These are phyloP conservation scores for Tholera decimalis DNA, from an alignment of 2,888 invertebrate genomes.

Conservation along the genomic window DNA sequence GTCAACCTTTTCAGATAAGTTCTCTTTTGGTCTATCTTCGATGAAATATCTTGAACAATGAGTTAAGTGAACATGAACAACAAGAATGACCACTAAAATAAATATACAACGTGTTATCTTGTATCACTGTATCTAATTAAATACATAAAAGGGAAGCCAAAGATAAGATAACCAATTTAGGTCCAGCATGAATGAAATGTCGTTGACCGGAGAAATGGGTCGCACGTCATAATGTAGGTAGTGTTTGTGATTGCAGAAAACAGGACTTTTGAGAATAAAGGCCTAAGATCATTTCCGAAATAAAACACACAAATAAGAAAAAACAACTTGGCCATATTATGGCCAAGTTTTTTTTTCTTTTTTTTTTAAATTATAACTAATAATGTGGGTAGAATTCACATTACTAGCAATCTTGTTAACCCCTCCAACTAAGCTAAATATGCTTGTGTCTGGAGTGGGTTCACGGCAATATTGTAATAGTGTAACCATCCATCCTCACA, in stretches of 20 bases:
- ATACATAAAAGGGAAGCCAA: slow-evolving; percentile 82
- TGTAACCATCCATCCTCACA: too few species aligned
- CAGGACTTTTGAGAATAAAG: not conserved
- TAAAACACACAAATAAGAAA: not conserved
- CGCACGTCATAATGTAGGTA: slow-evolving; percentile 43
- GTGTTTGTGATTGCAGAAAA: slow-evolving; percentile 3
- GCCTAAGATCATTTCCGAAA: not conserved
- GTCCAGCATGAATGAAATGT: slow-evolving; percentile 78
- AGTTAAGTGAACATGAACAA: slow-evolving; percentile 10
- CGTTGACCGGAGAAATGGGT: slow-evolving; percentile 79
- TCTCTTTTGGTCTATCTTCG: not conserved
- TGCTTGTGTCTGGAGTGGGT: too few species aligned
- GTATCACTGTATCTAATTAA: slow-evolving; percentile 73
- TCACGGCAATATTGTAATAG: too few species aligned
- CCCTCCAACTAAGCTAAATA: too few species aligned
- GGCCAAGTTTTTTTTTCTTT: too few species aligned
- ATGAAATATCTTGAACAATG: not conserved
- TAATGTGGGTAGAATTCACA: too few species aligned
- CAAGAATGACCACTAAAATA: slow-evolving; percentile 37
- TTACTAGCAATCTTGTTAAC: too few species aligned
- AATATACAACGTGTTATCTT: slow-evolving; percentile 49
- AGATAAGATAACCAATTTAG: slow-evolving; percentile 85
- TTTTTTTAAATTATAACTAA: too few species aligned
- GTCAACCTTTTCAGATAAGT: not conserved
- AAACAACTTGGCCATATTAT: too few species aligned